phyloP scores from a whole-genome alignment of 2,797 vertebrate genomes.

The Saxicola maurus region DNA sequence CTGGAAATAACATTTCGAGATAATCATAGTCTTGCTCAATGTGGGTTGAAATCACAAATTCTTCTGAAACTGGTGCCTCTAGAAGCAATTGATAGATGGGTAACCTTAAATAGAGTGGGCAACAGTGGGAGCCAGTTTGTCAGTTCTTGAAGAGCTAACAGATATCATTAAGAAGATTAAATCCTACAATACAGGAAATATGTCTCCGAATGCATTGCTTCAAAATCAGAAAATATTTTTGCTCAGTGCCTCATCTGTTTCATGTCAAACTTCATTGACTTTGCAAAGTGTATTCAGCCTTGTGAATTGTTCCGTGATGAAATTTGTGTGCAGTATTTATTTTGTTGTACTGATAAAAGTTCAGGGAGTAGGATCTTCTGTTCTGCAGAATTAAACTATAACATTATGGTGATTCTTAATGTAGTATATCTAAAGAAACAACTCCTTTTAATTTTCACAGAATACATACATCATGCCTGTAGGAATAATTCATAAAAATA shows the following conservation, averaged over 20 bases:
- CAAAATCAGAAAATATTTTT: not conserved
- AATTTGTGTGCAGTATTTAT: not conserved
- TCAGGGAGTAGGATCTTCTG: not conserved
- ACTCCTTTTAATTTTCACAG: not conserved
- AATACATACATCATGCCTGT: slow-evolving; percentile 15
- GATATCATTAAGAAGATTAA: not conserved
- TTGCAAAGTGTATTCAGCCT: not conserved
- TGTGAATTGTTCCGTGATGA: not conserved
- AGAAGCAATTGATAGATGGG: not conserved
- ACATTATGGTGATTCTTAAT: not conserved
- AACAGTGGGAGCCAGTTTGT: not conserved
- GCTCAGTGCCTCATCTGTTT: not conserved
- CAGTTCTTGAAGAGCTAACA: not conserved
- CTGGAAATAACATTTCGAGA: not conserved
- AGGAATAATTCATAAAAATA: slow-evolving; percentile 50
- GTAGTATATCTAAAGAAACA: not conserved
- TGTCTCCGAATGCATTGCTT: not conserved
- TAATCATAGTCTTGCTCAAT: not conserved
- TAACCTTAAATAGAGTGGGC: not conserved
- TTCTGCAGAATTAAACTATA: not conserved
- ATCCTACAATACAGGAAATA: not conserved
- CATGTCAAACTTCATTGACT: not conserved
- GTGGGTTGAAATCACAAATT: not conserved
- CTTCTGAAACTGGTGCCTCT: not conserved
- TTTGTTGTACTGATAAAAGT: not conserved